Base-by-base conservation (phyloP, 1,140 invertebrate genomes). In the Apis laboriosa region DNA sequence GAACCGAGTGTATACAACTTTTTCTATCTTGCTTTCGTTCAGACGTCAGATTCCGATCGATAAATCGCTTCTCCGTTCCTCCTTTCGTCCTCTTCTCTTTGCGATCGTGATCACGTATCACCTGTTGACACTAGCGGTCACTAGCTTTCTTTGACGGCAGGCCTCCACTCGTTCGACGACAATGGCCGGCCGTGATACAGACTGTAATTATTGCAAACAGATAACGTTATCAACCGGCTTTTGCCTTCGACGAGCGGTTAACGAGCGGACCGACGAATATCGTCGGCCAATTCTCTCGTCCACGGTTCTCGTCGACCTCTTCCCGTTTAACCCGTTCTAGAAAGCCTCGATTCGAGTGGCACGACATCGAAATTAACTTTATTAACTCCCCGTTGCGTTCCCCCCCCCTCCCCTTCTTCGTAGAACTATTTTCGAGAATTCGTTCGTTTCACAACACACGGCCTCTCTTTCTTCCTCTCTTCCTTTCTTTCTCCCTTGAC, bases 191-290 rank as follows among this genome's bases (percentile, higher is more conserved):
- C 63, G 53, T 64, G 34, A 67, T 28, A 53, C 55, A 49, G 58
- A 21, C n/a, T 60, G 73, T 64, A 82, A 82, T 77, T 68, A 76
- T 51, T 60, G 53, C 60, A 17, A 53, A 9, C 43, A 60, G 80
- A 82, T 82, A 82, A 82, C 80, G 80, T 82, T 82, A 82, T 82
- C 80, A 24, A 67, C 63, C 80, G 64, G 55, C 72, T 24, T 80
- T 74, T 17, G 71, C 49, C 72, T 64, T 53, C 79, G 73, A 81
- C 28, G 51, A 55, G 51, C 34, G 17, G 60, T 56, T 75, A 67
- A 80, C 63, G 63, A 77, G 63, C 43, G 15, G n/a, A 12, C 12
- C 49, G 72, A 43, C 58, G 58, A 43, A 55, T 68, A 19, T 60
- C 58, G 8, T 60, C 53, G 76, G 66, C 19, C 51, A 21, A 63